These are phyloP conservation scores for Willowsia nigromaculata DNA, from an alignment of 2,888 invertebrate genomes.

Conservation along the genomic window DNA sequence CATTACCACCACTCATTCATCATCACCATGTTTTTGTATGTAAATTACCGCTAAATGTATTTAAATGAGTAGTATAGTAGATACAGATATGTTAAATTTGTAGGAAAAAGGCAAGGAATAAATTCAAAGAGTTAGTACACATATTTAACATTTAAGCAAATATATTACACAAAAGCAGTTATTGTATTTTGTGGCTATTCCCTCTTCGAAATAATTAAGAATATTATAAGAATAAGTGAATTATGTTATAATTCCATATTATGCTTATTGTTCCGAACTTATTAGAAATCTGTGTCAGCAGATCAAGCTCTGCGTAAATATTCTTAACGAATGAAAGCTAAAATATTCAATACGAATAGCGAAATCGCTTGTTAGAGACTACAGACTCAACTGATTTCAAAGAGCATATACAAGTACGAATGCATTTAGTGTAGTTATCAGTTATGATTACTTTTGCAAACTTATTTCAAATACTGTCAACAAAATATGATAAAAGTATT, in stretches of 20 bases:
- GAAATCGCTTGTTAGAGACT: not conserved
- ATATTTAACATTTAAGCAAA: not conserved
- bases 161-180: not conserved
- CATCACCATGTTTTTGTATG: not conserved
- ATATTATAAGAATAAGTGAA: no score
- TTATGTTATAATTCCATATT: not conserved
- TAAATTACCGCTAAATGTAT: not conserved
- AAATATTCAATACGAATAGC: not conserved
- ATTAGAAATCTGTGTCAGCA: not conserved
- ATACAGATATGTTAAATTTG: not conserved
- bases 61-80: not conserved
- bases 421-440: not conserved
- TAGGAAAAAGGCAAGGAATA: not conserved
- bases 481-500: not conserved
- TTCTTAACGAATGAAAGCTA: no score
- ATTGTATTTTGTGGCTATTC: not conserved
- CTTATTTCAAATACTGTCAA: not conserved
- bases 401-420: conserved; percentile 57
- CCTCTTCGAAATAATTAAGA: no score
- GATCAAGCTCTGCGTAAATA: no score
- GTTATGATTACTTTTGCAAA: not conserved
- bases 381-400: not conserved
- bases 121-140: not conserved
- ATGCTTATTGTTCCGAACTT: conserved; percentile 3
- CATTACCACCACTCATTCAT: not conserved